Evolutionary conservation across 1,140 invertebrate genomes (phyloP), one percentile per base, ranked within the genome.

Genomic region (Drosophila repleta): DNA sequence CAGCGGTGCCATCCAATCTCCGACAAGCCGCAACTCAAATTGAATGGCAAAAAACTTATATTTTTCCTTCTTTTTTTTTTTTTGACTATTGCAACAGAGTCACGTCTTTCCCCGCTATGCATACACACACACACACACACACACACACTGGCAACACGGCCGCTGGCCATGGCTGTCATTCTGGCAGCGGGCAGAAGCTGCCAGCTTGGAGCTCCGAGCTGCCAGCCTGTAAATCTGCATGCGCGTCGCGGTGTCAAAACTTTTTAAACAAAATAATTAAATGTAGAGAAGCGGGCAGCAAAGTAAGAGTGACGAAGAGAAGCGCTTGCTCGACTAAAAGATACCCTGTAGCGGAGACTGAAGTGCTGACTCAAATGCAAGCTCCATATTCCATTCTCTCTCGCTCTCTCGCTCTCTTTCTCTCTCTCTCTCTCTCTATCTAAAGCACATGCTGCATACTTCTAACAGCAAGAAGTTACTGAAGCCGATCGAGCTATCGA

Each of bases 231-330:
- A 88, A 83, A 88, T 88, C 84, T 88, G 83, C 84, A 88, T 88
- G 83, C 83, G 83, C 83, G 83, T 88, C 76, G 69, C 79, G 76
- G 84, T 88, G 83, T 83, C 83, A 88, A 88, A 88, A 88, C 84
- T 89, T 90, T 84, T 90, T 89, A 90, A 87, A 89, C 85, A 89
- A 89, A 89, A 89, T 90, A 89, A 89, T 89, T 89, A 89, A 90
- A 89, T 90, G 85, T 89, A 5, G 69, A 89, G 65, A 70, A 64
- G 55, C 60, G 73, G 67, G 56, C 67, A 71, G 74, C 41, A 56
- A 35, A 51, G 39, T 24, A 15, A 37, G 37, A 45, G 26, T 39
- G 46, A 4, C 18, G 20, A 18, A 21, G 6, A 0, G 1, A 11
- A 32, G 11, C 45, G 5, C 11, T 35, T 11, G 24, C 32, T 11